Evolutionary conservation across 1,140 invertebrate species (phyloP).

Genomic region (Belonocnema kinseyi): DNA sequence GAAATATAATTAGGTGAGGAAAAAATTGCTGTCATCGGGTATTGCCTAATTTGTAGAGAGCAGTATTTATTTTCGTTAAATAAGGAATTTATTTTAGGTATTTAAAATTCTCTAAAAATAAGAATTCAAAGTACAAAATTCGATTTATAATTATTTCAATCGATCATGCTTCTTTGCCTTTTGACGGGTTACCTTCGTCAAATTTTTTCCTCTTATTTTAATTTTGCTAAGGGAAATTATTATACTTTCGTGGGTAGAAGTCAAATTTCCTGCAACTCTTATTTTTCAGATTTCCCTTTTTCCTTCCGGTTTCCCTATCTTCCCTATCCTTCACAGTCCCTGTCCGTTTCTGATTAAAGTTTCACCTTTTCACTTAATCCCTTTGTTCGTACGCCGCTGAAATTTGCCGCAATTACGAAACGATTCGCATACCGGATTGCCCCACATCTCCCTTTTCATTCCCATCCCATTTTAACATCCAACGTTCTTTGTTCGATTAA

Average conservation of each 20-base stretch:
- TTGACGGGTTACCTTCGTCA: background rate
- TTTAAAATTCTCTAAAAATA: too few relatives aligned
- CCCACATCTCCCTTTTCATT: constrained; percentile 1
- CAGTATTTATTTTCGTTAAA: too few relatives aligned
- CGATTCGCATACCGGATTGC: constrained; percentile 21
- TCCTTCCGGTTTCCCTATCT: background rate
- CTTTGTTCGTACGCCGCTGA: background rate
- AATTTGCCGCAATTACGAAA: constrained; percentile 19
- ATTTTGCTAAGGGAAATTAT: too few relatives aligned
- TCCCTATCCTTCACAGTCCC: background rate
- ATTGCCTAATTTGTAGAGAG: too few relatives aligned
- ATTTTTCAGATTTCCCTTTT: background rate
- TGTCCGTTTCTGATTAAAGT: constrained; percentile 10
- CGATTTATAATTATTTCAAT: constrained; percentile 3
- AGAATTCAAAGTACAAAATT: background rate
- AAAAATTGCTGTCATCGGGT: too few relatives aligned
- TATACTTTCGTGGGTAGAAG: too few relatives aligned
- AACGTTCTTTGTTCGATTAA: background rate
- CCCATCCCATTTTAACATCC: constrained; percentile 5
- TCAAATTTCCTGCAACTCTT: too few relatives aligned
- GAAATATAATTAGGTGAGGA: too few relatives aligned
- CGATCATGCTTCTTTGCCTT: background rate
- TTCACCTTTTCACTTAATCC: background rate
- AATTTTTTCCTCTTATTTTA: background rate
- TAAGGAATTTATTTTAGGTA: too few relatives aligned